A percentile compares a stretch with the other conserved stretches of the same genome.
phyloP scores from a whole-genome alignment of 2,888 invertebrate species.

The Drosophila peninsularis region DNA sequence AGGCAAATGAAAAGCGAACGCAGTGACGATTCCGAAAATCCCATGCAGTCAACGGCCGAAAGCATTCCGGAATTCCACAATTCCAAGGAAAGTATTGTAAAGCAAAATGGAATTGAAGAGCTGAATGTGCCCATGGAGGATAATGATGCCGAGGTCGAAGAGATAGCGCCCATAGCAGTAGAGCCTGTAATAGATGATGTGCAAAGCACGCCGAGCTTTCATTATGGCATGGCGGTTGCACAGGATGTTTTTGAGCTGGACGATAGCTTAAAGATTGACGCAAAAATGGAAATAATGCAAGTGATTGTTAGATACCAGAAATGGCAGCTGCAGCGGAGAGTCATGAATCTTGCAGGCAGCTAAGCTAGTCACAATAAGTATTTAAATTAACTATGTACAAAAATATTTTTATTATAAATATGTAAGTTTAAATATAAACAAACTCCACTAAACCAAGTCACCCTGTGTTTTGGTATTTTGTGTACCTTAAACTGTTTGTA shows the following conservation, averaged over 20 bases:
- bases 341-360: constrained; percentile 36
- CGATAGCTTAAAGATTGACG: constrained; percentile 47
- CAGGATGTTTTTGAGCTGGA: constrained; percentile 55
- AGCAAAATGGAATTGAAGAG: constrained; percentile 41
- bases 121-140: constrained; percentile 46
- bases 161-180: constrained; percentile 33
- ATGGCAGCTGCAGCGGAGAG: constrained; percentile 43
- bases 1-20: constrained; percentile 2
- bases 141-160: constrained; percentile 44
- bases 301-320: constrained; percentile 56
- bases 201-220: constrained; percentile 39
- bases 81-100: background rate
- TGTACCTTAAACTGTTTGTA: too few relatives aligned
- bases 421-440: background rate
- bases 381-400: background rate
- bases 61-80: background rate
- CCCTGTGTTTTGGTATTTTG: constrained; percentile 11
- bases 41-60: background rate
- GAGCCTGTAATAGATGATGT: constrained; percentile 33
- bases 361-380: constrained; percentile 10
- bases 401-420: background rate
- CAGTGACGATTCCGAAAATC: background rate
- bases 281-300: constrained; percentile 58
- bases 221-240: constrained; percentile 54
- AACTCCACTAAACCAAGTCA: constrained; percentile 17